Conservation (phyloP, 2,888 invertebrate genomes). For the Netelia melanura region DNA sequence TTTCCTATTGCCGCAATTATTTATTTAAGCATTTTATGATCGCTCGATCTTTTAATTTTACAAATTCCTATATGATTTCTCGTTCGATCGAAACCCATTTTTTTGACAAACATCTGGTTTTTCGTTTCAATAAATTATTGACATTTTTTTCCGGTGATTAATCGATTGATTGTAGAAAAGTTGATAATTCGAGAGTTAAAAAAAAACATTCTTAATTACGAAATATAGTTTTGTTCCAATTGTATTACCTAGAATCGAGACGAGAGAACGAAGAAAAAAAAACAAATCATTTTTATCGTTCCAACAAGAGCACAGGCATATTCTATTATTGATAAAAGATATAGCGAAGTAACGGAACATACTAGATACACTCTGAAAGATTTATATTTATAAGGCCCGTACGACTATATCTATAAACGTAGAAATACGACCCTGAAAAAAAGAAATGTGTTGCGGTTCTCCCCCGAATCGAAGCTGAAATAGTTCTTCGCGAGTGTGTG, state of each 20-base stretch:
- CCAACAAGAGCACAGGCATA: constrained; percentile 40
- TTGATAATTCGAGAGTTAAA: neutral
- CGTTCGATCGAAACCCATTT: neutral
- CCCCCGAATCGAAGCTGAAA: constrained; percentile 40
- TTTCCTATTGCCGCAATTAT: neutral
- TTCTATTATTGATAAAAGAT: constrained; percentile 66
- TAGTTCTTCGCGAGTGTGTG: constrained; percentile 5
- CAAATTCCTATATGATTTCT: neutral
- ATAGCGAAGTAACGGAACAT: constrained; percentile 53
- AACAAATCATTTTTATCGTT: constrained; percentile 60
- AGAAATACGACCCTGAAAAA: constrained; percentile 24
- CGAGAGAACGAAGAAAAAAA: neutral
- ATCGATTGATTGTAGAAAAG: neutral
- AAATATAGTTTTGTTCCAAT: neutral
- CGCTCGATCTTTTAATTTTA: neutral
- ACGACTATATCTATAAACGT: neutral
- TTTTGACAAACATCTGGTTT: neutral
- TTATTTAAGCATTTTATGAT: neutral
- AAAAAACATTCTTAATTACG: neutral
- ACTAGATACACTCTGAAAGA: constrained; percentile 44
- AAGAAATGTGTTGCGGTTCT: constrained; percentile 57
- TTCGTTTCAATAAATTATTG: neutral
- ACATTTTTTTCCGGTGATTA: neutral
- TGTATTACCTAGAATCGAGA: neutral
- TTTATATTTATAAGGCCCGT: constrained; percentile 64